These are phyloP conservation scores for Brienomyrus longianalis DNA, from an alignment of 2,113 vertebrate genomes.

Conservation along the genomic window DNA sequence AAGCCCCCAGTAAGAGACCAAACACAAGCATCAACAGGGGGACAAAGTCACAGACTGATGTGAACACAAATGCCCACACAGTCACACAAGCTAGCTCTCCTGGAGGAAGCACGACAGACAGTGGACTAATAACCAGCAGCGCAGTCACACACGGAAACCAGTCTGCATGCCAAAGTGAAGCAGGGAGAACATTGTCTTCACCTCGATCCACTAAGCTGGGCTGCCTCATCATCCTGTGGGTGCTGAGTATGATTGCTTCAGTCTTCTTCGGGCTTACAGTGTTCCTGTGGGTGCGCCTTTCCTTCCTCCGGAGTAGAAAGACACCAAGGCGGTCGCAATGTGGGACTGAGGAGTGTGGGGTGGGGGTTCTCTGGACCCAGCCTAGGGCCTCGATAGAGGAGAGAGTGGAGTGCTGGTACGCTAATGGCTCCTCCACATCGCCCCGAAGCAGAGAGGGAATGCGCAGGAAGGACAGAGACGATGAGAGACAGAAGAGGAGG, in stretches of 20 bases:
- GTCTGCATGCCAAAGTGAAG: neutral
- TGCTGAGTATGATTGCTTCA: slow-evolving; percentile 29
- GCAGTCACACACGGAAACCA: neutral
- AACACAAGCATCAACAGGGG: no score
- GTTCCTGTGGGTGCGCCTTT: slow-evolving; percentile 40
- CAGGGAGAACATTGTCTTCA: neutral
- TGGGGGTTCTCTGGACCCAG: slow-evolving; percentile 30
- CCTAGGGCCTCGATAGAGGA: slow-evolving; percentile 26
- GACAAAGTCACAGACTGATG: neutral
- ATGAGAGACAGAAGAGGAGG: neutral
- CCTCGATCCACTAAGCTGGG: slow-evolving; percentile 12
- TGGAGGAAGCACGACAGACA: slow-evolving; percentile 2
- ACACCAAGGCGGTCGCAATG: neutral
- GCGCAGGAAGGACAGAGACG: neutral
- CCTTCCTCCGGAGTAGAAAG: slow-evolving; percentile 9
- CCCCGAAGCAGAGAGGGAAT: neutral
- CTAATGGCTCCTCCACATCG: slow-evolving; percentile 24
- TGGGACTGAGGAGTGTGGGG: neutral
- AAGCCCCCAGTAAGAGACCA: neutral
- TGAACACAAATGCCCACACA: neutral
- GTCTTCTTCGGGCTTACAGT: slow-evolving; percentile 42
- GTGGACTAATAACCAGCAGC: neutral
- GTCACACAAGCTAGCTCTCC: neutral
- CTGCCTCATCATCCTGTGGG: slow-evolving; percentile 40
- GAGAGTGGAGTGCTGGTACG: slow-evolving; percentile 46